These are phyloP conservation scores for Spea multiplicata DNA, from an alignment of 2,113 vertebrate genomes.

Conservation along the genomic window DNA sequence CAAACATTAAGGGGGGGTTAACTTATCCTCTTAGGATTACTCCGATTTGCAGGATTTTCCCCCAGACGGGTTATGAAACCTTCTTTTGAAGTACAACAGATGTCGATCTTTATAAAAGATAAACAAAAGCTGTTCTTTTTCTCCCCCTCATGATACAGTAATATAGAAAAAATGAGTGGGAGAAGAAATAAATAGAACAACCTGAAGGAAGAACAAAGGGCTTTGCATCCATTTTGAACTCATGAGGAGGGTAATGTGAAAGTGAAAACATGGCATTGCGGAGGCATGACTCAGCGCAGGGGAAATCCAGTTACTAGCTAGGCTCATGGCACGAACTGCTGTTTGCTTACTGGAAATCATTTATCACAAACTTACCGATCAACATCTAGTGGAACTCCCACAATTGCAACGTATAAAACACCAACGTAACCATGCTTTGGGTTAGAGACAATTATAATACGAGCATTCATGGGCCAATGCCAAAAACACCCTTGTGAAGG, in stretches of 20 bases:
- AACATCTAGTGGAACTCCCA: not conserved
- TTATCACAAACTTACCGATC: too few relatives aligned
- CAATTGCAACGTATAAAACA: too few relatives aligned
- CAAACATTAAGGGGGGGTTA: not conserved
- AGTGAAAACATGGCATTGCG: conserved; percentile 30
- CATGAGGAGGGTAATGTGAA: conserved; percentile 5
- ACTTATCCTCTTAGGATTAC: conserved; percentile 52
- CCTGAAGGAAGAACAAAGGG: not conserved
- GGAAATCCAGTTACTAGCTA: conserved; percentile 19
- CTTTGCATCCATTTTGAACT: not conserved
- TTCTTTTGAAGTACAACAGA: conserved; percentile 53
- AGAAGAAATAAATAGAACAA: conserved; percentile 16
- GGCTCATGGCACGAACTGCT: not conserved
- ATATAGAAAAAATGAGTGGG: not conserved
- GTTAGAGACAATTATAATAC: too few relatives aligned
- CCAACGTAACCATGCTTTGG: too few relatives aligned
- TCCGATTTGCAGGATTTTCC: conserved; percentile 50
- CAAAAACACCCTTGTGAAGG: too few relatives aligned
- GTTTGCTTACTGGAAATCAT: conserved; percentile 1
- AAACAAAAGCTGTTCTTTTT: conserved; percentile 42
- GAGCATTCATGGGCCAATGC: too few relatives aligned
- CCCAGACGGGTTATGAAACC: conserved; percentile 48
- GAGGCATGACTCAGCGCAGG: conserved; percentile 27
- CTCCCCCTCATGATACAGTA: not conserved
- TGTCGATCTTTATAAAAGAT: conserved; percentile 47